These are phyloP conservation scores for Acanthoscelides obtectus DNA, from an alignment of 2,888 invertebrate species.

Conservation along the genomic window DNA sequence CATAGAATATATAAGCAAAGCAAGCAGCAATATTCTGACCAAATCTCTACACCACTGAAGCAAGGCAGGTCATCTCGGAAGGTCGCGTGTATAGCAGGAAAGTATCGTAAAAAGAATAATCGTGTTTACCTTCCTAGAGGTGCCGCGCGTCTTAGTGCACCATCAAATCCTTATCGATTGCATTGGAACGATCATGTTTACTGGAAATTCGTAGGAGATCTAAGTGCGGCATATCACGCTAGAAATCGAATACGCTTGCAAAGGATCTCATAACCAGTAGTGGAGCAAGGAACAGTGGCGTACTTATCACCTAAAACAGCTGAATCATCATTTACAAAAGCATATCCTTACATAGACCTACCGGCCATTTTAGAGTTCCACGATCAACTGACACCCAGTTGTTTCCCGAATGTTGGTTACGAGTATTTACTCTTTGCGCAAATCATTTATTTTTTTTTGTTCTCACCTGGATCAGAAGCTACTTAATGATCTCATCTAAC, in stretches of 20 bases:
- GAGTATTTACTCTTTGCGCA: no score
- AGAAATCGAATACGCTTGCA: neutral
- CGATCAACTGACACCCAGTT: no score
- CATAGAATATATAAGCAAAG: neutral
- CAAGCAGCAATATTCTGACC: neutral
- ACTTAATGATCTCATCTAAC: no score
- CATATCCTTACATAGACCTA: no score
- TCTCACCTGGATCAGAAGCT: no score
- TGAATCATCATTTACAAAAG: no score
- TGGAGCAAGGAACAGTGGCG: neutral
- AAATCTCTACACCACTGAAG: neutral
- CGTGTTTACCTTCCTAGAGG: neutral
- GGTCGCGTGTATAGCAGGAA: neutral
- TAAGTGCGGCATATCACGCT: neutral
- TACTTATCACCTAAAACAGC: neutral
- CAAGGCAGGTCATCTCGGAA: neutral
- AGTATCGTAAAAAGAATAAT: neutral
- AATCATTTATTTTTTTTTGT: no score
- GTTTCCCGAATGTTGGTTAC: no score
- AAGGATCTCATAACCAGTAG: neutral
- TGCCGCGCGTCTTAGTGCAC: neutral
- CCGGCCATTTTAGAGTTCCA: no score
- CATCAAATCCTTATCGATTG: neutral
- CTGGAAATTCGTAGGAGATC: neutral
- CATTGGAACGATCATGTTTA: neutral